Evolutionary conservation across 2,797 vertebrate species (phyloP).

Genomic region (Cynopterus sphinx): DNA sequence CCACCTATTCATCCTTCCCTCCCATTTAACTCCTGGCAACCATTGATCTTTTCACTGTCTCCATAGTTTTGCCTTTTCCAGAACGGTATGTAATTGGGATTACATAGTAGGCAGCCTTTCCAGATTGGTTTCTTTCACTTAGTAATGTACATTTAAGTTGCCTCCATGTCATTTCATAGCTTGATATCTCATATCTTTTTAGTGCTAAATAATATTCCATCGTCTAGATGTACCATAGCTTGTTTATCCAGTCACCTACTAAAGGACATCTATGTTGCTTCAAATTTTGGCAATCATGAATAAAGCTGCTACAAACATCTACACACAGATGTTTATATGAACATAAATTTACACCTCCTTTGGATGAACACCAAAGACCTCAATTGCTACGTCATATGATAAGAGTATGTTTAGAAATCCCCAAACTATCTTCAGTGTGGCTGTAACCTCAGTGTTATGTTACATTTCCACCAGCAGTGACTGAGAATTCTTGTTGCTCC

Average conservation of each 20-base stretch:
- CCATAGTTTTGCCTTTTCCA: neutral
- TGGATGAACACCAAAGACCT: neutral
- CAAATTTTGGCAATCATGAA: neutral
- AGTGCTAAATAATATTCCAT: neutral
- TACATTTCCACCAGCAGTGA: neutral
- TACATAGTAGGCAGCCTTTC: neutral
- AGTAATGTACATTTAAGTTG: neutral
- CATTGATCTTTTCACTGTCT: neutral
- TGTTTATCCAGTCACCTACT: neutral
- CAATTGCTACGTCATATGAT: neutral
- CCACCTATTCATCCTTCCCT: neutral
- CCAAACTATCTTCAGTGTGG: neutral
- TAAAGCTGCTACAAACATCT: neutral
- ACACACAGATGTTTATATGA: neutral
- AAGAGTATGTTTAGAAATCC: neutral
- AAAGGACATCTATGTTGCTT: neutral
- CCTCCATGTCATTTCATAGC: neutral
- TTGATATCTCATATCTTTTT: neutral
- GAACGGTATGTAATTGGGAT: neutral
- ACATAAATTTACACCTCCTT: neutral
- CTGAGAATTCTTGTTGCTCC: neutral
- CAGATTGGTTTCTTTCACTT: neutral
- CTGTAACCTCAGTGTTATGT: neutral
- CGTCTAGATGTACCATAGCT: neutral
- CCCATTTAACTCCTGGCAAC: neutral